Conservation (phyloP, 37 sponge, comb jelly and placozoan species). For the Aphrocallistes beatrix region DNA sequence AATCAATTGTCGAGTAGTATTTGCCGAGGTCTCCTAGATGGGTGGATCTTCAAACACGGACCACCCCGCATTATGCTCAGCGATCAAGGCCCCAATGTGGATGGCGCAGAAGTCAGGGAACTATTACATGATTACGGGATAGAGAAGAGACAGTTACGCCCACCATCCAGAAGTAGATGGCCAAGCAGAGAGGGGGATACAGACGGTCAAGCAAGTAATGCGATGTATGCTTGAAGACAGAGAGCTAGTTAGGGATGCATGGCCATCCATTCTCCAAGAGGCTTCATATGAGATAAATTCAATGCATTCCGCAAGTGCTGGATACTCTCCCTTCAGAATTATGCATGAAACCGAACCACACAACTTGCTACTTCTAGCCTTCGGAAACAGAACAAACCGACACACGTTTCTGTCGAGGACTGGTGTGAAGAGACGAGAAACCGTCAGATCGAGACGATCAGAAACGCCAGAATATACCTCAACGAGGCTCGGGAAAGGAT, state of each 20-base stretch:
- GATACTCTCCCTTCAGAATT: not conserved
- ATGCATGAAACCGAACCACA: not conserved
- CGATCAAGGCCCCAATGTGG: too few relatives aligned
- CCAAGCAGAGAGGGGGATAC: not conserved
- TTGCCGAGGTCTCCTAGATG: too few relatives aligned
- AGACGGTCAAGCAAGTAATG: not conserved
- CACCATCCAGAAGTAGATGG: too few relatives aligned
- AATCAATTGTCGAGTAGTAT: not conserved
- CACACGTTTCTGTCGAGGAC: not conserved
- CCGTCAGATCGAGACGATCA: not conserved
- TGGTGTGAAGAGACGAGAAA: not conserved
- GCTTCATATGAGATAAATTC: not conserved
- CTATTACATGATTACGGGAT: too few relatives aligned
- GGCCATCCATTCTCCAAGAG: not conserved
- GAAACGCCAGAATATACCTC: not conserved
- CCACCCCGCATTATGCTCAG: too few relatives aligned
- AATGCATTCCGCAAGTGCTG: not conserved
- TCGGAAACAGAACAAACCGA: not conserved
- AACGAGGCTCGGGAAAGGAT: not conserved
- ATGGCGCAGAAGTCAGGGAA: too few relatives aligned
- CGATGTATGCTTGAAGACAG: not conserved
- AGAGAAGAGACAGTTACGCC: too few relatives aligned
- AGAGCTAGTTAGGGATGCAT: not conserved
- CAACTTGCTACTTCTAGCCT: not conserved
- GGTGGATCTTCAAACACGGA: too few relatives aligned